Base-by-base conservation (phyloP, 2,797 vertebrate species). In the Paratrypauchen microcephalus region DNA sequence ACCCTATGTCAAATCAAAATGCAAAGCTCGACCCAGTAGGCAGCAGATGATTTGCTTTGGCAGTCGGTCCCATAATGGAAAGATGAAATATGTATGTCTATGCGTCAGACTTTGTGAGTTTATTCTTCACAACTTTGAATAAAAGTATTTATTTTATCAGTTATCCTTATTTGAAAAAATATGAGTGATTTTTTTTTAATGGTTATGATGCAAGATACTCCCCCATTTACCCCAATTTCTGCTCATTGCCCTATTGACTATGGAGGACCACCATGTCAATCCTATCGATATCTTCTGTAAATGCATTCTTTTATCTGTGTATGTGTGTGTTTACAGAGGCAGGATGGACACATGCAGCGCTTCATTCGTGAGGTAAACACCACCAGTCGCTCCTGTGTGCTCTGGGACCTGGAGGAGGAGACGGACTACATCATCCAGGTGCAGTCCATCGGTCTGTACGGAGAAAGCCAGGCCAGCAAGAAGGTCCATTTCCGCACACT, bases 351-450 rank as follows among this genome's bases (percentile, higher is more conserved):
- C 65, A 96, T 95, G 92, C 97, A 97, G 89, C 92, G 96, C 61
- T 96, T 98, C 83, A 99, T 99, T 89, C 91, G 97, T 13, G 97
- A 99, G 86, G 97, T 98, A 79, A 99, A 99, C 90, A 99, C 97
- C 75, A 98, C 97, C 75, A 98, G 96, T 63, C 93, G 95, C 15
- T 95, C 96, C 56, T 98, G 97, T 7, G 95, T 96, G 68, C 95
- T 99, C 15, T 99, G 97, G 97, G 97, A 98, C 83, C 89, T 98
- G 85, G 96, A 96, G 1, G 97, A 99, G 75, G 97, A 99, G 69
- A 96, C 95, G 0, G 95, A 98, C 85, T 99, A 99, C 86, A 94
- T 96, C 13, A 95, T 99, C 80, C 96, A 99, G 91, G 96, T 98
- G 78, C 95, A 98, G 90, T 97, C 96, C 48, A 97, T 99, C 0